These are phyloP conservation scores for Dorcus parallelipipedus DNA, from an alignment of 2,888 invertebrate species.

Conservation along the genomic window DNA sequence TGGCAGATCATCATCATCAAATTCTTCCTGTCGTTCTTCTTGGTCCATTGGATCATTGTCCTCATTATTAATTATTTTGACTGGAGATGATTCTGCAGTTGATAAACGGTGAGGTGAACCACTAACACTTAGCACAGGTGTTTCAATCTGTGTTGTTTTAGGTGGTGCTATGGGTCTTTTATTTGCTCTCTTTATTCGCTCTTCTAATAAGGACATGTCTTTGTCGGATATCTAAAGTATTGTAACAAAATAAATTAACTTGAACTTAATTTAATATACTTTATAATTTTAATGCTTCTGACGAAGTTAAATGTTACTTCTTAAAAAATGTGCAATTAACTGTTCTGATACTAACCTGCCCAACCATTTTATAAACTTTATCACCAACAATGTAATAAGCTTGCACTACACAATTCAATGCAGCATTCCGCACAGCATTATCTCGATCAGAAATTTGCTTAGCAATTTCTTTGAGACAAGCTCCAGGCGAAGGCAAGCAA, in stretches of 20 bases:
- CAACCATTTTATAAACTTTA: slow-evolving; percentile 85
- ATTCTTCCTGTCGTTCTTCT: slow-evolving; percentile 31
- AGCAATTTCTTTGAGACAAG: slow-evolving; percentile 85
- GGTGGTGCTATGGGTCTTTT: slow-evolving; percentile 54
- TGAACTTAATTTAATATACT: too few species aligned
- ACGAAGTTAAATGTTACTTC: too few species aligned
- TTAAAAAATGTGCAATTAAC: background rate
- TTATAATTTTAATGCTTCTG: too few species aligned
- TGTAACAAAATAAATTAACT: too few species aligned
- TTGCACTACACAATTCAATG: slow-evolving; percentile 88
- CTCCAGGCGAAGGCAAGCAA: slow-evolving; percentile 75
- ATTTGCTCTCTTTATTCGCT: slow-evolving; percentile 89
- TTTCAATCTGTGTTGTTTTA: slow-evolving; percentile 26
- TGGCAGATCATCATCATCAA: slow-evolving; percentile 35
- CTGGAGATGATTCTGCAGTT: slow-evolving; percentile 14
- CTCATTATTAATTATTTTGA: slow-evolving; percentile 12
- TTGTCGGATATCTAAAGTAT: slow-evolving; percentile 78
- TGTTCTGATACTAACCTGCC: slow-evolving; percentile 58
- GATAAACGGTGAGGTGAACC: slow-evolving; percentile 9
- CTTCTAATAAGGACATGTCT: slow-evolving; percentile 90
- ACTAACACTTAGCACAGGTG: slow-evolving; percentile 5
- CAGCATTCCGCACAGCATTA: slow-evolving; percentile 92
- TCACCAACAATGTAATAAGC: slow-evolving; percentile 91
- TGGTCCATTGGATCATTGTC: slow-evolving; percentile 16
- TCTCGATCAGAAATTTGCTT: slow-evolving; percentile 95